A percentile compares a stretch with the other conserved stretches of the same genome.
phyloP scores from a whole-genome alignment of 2,888 invertebrate genomes.

The Caenorhabditis uteleia region DNA sequence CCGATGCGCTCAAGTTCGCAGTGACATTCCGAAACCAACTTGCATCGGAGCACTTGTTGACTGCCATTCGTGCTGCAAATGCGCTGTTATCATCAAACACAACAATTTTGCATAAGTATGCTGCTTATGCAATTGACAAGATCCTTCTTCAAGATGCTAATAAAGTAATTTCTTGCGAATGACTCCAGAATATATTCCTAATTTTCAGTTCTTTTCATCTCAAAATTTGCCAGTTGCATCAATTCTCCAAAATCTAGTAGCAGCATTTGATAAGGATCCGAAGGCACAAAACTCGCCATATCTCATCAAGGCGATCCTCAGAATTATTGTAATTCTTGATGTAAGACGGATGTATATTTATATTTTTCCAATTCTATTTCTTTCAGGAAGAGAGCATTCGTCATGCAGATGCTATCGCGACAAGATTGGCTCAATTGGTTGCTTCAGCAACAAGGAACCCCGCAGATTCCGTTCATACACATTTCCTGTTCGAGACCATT shows the following conservation, averaged over 20 bases:
- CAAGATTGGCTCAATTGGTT: constrained; percentile 51
- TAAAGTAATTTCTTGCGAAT: constrained; percentile 2
- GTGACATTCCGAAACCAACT: constrained; percentile 93
- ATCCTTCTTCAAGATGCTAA: constrained; percentile 75
- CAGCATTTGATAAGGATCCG: constrained; percentile 76
- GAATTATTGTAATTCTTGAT: constrained; percentile 60
- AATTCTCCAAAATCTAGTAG: constrained; percentile 81
- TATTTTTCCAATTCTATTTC: constrained; percentile 1
- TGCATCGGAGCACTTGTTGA: constrained; percentile 80
- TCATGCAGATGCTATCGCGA: constrained; percentile 55
- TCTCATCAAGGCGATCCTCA: constrained; percentile 84
- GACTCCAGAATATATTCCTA: background rate
- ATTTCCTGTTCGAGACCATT: constrained; percentile 93
- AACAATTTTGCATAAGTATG: constrained; percentile 80
- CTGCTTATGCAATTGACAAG: constrained; percentile 89
- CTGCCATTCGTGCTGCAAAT: constrained; percentile 73
- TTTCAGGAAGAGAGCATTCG: constrained; percentile 49
- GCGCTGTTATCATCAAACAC: constrained; percentile 28
- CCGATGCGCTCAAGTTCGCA: constrained; percentile 90
- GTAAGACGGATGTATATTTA: constrained; percentile 30
- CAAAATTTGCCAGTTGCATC: constrained; percentile 78
- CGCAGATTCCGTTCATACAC: constrained; percentile 95
- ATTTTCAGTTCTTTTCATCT: constrained; percentile 72
- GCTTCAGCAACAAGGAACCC: constrained; percentile 71
- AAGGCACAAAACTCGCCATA: constrained; percentile 90